Conservation (phyloP, 2,888 invertebrate genomes). For the Acleris laterana region DNA sequence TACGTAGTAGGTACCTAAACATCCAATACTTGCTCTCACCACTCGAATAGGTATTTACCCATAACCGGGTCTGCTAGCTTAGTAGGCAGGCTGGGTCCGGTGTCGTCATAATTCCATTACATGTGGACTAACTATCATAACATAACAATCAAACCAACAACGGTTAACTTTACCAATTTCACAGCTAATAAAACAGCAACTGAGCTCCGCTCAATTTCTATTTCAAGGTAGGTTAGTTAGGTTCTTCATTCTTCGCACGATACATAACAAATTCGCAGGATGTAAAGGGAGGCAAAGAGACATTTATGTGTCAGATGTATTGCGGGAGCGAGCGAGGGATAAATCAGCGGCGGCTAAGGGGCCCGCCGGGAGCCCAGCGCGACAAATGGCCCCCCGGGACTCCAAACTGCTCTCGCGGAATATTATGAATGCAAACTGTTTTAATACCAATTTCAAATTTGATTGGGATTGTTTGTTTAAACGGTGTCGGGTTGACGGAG, state of each 20-base stretch:
- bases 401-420: conserved; percentile 46
- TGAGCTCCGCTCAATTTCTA: no score
- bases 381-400: conserved; percentile 76
- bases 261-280: conserved; percentile 21
- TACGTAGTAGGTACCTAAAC: no score
- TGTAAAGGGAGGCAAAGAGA: conserved; percentile 79
- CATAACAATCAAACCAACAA: no score
- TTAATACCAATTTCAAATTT: conserved; percentile 70
- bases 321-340: conserved; percentile 60
- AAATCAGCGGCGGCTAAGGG: conserved; percentile 74
- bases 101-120: no score
- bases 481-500: not conserved
- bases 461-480: conserved; percentile 53
- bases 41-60: no score
- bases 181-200: no score
- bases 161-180: no score
- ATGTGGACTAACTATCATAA: no score
- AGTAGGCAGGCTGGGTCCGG: no score
- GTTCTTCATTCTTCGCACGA: conserved; percentile 3
- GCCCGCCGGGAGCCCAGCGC: conserved; percentile 62
- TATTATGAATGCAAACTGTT: conserved; percentile 61
- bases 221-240: no score
- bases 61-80: no score
- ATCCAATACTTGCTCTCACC: no score
- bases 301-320: conserved; percentile 81